These are phyloP conservation scores for Tympanoctomys barrerae DNA, from an alignment of 2,797 vertebrate species.

Conservation along the genomic window DNA sequence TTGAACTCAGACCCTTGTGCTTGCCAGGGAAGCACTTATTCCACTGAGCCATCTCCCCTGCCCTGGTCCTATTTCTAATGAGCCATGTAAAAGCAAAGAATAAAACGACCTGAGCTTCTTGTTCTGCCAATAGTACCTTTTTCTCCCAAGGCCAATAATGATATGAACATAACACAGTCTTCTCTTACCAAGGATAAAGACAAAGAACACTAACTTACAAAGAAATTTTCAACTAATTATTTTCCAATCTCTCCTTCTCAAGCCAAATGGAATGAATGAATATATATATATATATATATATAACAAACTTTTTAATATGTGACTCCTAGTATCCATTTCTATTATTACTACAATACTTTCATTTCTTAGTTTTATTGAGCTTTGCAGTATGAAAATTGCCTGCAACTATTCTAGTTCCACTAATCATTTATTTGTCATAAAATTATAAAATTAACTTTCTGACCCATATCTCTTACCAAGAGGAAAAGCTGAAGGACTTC, in stretches of 20 bases:
- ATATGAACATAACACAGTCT: neutral
- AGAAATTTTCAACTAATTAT: slow-evolving; percentile 73
- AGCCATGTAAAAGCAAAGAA: slow-evolving; percentile 11
- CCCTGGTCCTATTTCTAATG: slow-evolving; percentile 67
- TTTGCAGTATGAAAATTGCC: neutral
- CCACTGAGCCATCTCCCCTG: too few relatives aligned
- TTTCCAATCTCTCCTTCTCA: slow-evolving; percentile 69
- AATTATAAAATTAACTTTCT: slow-evolving; percentile 29
- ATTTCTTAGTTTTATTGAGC: slow-evolving; percentile 21
- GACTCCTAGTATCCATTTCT: neutral
- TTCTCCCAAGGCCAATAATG: slow-evolving; percentile 63
- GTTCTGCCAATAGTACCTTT: neutral
- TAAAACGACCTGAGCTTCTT: neutral
- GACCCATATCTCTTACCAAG: neutral
- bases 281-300: neutral
- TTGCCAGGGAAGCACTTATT: too few relatives aligned
- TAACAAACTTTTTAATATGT: neutral
- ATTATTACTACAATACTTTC: neutral
- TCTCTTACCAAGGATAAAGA: slow-evolving; percentile 66
- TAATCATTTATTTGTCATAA: neutral
- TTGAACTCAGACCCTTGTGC: too few relatives aligned
- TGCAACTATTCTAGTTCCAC: neutral
- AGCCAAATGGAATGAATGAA: neutral
- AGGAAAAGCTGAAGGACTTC: neutral
- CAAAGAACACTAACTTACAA: slow-evolving; percentile 70